phyloP scores from a whole-genome alignment of 2,797 vertebrate genomes.

The Muraenolepis orangiensis region DNA sequence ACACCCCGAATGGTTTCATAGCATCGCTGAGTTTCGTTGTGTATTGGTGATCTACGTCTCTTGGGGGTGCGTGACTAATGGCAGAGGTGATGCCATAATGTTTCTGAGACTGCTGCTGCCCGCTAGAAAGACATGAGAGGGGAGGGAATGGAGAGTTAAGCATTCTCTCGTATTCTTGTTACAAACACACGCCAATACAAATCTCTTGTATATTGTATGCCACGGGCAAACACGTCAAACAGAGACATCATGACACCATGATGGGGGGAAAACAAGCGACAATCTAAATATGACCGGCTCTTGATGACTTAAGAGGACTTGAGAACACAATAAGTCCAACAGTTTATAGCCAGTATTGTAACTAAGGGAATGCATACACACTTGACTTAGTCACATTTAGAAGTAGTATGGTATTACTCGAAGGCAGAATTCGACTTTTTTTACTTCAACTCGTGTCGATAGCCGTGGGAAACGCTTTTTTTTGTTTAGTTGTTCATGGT shows the following conservation, averaged over 20 bases:
- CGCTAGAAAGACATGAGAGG: conserved; percentile 77
- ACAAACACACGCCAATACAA: conserved; percentile 42
- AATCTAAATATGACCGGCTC: not conserved
- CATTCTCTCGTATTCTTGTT: no score
- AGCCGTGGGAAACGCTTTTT: not conserved
- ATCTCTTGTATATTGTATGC: no score
- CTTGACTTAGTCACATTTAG: not conserved
- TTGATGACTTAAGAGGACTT: not conserved
- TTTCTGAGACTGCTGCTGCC: conserved; percentile 82
- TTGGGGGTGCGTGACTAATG: conserved; percentile 86
- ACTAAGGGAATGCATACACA: not conserved
- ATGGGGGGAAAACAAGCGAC: not conserved
- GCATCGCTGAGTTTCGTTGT: conserved; percentile 89
- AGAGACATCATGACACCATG: not conserved
- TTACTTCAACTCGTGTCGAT: not conserved
- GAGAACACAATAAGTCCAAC: not conserved
- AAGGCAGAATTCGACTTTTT: not conserved
- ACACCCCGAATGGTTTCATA: conserved; percentile 92
- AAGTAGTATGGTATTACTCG: not conserved
- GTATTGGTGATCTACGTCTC: conserved; percentile 85
- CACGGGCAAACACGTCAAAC: not conserved
- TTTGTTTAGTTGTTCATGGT: not conserved
- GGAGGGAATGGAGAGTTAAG: no score
- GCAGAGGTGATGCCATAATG: conserved; percentile 92
- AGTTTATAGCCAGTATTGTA: not conserved